A percentile compares a stretch with the other conserved stretches of the same genome.
phyloP scores from a whole-genome alignment of 1,140 invertebrate genomes.

The Stegodyphus mimosarum region DNA sequence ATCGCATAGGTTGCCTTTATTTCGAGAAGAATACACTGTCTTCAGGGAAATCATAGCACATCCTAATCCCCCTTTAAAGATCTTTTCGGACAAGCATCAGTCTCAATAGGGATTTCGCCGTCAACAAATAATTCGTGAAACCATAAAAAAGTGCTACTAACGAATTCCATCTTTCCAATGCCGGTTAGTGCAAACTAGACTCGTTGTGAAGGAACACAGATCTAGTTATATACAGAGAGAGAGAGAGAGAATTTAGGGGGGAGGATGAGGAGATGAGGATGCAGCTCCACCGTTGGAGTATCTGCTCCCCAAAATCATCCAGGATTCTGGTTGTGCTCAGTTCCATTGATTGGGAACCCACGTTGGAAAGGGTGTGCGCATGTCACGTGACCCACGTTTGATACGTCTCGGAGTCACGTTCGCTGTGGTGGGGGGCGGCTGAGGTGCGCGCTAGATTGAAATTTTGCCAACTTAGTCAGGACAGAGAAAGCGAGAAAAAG shows the following conservation, averaged over 20 bases:
- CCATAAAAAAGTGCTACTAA: too few relatives aligned
- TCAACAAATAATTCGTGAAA: too few relatives aligned
- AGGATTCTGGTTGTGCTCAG: constrained; percentile 49
- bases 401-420: not conserved
- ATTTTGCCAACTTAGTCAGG: not conserved
- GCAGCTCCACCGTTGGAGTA: constrained; percentile 24
- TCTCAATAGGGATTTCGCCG: too few relatives aligned
- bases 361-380: constrained; percentile 26
- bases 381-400: constrained; percentile 17
- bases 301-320: not conserved
- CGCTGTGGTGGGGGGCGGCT: not conserved
- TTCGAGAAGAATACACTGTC: too few relatives aligned
- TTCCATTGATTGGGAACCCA: constrained; percentile 39
- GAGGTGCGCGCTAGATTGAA: not conserved
- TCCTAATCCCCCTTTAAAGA: too few relatives aligned
- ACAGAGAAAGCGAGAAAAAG: too few relatives aligned
- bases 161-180: not conserved
- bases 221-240: not conserved
- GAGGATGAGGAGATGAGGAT: not conserved
- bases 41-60: too few relatives aligned
- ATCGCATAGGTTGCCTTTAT: too few relatives aligned
- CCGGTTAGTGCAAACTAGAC: not conserved
- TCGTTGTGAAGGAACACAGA: constrained; percentile 14
- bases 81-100: too few relatives aligned
- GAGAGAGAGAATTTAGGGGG: too few relatives aligned